Base-by-base conservation (phyloP, 2,113 vertebrate genomes). In the Salvelinus namaycush region DNA sequence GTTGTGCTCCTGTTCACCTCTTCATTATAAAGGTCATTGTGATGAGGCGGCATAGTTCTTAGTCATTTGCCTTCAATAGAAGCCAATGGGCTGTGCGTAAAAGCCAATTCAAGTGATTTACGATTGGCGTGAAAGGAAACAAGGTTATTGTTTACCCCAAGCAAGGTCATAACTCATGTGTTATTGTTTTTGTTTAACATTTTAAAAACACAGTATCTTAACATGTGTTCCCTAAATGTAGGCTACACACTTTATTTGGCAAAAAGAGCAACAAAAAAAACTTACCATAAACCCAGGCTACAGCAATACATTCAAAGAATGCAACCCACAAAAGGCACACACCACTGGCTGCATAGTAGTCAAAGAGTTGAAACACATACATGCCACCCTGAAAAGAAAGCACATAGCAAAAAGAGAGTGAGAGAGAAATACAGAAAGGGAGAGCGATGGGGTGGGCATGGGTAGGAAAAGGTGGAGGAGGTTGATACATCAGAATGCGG, bases 251-350 rank as follows among this genome's bases (percentile, higher is more conserved):
- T 20, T 39, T 69, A 34, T 12, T 18, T 48, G n/a, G 8, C 20
- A 22, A 31, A 20, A 51, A 73, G 39, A 9, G 22, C 59, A 13
- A 34, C 5, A 34, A 34, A 3, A 34, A 20, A 54, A 75, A 90
- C 97, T 97, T 92, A 99, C 98, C 97, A 94, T 98, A 99, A 93
- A 99, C 95, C 98, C 98, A 99, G 95, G 97, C 95, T 94, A 99
- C 94, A 94, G 97, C 97, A 92, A 99, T 95, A 95, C 98, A 99
- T 96, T 99, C 98, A 95, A 99, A 99, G 96, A 99, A 99, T 94
- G 98, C 98, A 90, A 99, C 98, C 98, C 98, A 99, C 93, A 99
- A 93, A 93, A 99, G 97, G 96, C 98, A 99, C 94, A 99, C 96
- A 94, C 98, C 98, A 83, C 98, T 99, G 94, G 98, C 98, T 95